Conservation (phyloP, 2,113 vertebrate species). For the Etheostoma cragini region DNA sequence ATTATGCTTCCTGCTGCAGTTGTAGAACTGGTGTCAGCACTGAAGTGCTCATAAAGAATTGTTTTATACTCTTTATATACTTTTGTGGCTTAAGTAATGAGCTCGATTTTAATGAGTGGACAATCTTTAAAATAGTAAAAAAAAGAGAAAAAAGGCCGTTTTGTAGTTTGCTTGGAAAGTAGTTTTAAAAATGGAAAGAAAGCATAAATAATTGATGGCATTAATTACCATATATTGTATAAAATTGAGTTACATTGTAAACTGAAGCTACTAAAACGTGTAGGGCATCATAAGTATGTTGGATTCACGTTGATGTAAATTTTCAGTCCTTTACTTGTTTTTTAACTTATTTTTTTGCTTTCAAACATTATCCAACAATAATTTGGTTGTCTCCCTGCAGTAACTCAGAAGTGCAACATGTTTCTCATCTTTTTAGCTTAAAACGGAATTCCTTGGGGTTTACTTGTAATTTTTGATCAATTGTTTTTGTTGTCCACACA, state of each 20-base stretch:
- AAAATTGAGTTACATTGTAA: too few relatives aligned
- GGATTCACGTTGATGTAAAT: too few relatives aligned
- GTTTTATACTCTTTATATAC: too few relatives aligned
- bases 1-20: conserved; percentile 14
- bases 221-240: background rate
- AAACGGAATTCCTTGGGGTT: background rate
- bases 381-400: too few relatives aligned
- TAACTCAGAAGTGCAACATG: background rate
- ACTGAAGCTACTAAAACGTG: too few relatives aligned
- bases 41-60: background rate
- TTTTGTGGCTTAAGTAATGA: conserved; percentile 11
- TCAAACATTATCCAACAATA: too few relatives aligned
- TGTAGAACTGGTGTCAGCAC: background rate
- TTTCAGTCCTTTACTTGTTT: too few relatives aligned
- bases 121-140: background rate
- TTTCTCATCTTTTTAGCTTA: background rate
- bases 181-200: background rate
- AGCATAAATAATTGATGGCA: background rate
- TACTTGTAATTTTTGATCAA: background rate
- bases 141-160: too few relatives aligned
- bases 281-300: too few relatives aligned
- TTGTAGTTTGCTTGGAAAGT: background rate
- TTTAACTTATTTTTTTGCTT: too few relatives aligned
- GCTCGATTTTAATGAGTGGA: background rate
- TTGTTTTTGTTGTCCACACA: background rate